Evolutionary conservation across 2,113 vertebrate genomes (phyloP), one percentile per base, ranked within the genome.

Genomic region (Pseudorhombus dupliciocellatus): DNA sequence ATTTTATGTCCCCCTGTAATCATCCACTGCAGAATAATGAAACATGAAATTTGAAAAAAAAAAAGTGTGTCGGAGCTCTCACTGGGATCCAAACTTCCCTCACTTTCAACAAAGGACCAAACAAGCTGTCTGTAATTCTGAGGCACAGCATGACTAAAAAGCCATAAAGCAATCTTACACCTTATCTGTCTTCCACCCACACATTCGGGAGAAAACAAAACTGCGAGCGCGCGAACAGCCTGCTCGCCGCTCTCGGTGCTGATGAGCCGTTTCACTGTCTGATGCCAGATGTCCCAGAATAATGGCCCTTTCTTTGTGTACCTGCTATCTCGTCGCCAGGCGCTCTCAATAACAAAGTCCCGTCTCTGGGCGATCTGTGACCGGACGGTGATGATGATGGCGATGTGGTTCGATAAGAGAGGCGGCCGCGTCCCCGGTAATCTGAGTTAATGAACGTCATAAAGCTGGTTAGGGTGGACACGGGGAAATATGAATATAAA

Each of bases 211-310:
- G 59, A 74, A 76, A 83, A 84, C 73, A 79, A 76, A 83, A 68
- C 70, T 67, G 70, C 53, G 34, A 73, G 73, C n/a, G 77, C 78
- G 65, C 64, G 65, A 85, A 82, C 83, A 81, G 78, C 71, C 75
- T 86, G 81, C 70, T 77, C 62, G 74, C 42, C 53, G n/a, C 59
- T 76, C 66, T 76, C 54, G 9, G 37, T 44, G 42, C 59, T 77
- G 79, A 83, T 77, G 79, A 81, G 70, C 80, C 25, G 57, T 21
- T 82, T 70, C 42, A 40, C 34, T 1, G 31, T 71, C 66, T 70
- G 72, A 54, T 22, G 22, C 74, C 85, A 88, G 80, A 81, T 84
- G 79, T 84, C 82, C 79, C 48, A 3, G 50, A 68, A 75, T 79
- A 76, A 80, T 75, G 63, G 57, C 40, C 58, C 70, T 75, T 20